Evolutionary conservation across 2,888 invertebrate genomes (phyloP), one percentile per base, ranked within the genome.

Genomic region (Pilophorus perplexus): DNA sequence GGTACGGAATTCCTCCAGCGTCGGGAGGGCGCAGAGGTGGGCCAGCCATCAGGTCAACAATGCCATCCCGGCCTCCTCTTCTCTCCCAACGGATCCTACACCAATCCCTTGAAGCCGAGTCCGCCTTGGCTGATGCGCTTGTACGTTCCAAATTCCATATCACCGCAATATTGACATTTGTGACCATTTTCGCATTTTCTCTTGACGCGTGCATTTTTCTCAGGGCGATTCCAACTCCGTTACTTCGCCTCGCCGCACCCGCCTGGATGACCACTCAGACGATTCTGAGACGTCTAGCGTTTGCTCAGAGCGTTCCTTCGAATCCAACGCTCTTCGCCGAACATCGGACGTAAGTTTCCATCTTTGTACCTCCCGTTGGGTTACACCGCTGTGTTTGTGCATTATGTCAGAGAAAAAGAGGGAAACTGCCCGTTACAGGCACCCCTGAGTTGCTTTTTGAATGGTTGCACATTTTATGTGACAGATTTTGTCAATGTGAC

Each of bases 251-350:
- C 75, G 55, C 72, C 75, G 67, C 71, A 54, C 64, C n/a, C 55
- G 68, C 28, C 72, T 73, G 0, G 89, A 89, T 25, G 91, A 93
- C 74, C 88, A 87, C 74, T 88, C 87, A 12, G 89, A 89, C 73
- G 93, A 93, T 74, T 93, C 94, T 6, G 96, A 97, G 77, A 95
- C 94, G 0, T 96, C 95, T 52, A 95, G 94, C 75, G 89, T 97
- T 10, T 95, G 95, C 76, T 96, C 95, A 0, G 96, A 96, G 74
- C 81, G 91, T 25, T 92, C 92, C 57, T 85, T 89, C 72, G 90
- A 92, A 77, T 90, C 90, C 1, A 52, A 38, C 40, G 90, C 90
- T 2, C 89, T 84, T 73, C 83, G 89, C 68, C 81, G 90, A 72
- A 86, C 84, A 37, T 85, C 88, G 73, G 92, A 93, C 79, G 90